Evolutionary conservation across 2,888 invertebrate species (phyloP).

Genomic region (Steinernema scapterisci): DNA sequence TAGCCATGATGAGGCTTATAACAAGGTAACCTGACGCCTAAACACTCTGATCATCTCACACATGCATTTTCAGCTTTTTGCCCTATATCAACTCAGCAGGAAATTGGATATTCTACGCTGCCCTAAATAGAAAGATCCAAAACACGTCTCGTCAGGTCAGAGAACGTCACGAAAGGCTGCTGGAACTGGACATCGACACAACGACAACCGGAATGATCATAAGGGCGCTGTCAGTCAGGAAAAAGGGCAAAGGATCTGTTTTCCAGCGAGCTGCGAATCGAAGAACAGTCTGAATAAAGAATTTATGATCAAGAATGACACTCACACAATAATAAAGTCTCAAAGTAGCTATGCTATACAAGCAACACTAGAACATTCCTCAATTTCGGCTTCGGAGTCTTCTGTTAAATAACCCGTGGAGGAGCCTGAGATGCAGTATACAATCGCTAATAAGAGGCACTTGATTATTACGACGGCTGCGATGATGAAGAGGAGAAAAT

Average conservation of each 20-base stretch:
- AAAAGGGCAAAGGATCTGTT: not conserved
- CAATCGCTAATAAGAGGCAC: not conserved
- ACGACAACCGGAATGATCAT: not conserved
- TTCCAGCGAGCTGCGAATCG: not conserved
- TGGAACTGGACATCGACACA: too few relatives aligned
- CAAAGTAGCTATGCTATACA: too few relatives aligned
- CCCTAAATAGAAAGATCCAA: slow-evolving; percentile 43
- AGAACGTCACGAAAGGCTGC: slow-evolving; percentile 4
- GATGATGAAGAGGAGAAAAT: slow-evolving; percentile 1
- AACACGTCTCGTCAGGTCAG: not conserved
- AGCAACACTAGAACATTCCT: too few relatives aligned
- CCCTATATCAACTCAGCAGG: slow-evolving; percentile 52
- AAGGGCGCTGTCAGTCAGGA: not conserved
- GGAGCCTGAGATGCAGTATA: not conserved
- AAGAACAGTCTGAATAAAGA: too few relatives aligned
- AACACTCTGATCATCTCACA: not conserved
- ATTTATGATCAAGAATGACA: too few relatives aligned
- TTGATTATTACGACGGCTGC: not conserved
- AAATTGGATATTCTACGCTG: slow-evolving; percentile 55
- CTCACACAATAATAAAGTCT: too few relatives aligned
- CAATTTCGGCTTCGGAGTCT: not conserved
- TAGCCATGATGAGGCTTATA: slow-evolving; percentile 8
- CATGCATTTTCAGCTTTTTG: slow-evolving; percentile 43
- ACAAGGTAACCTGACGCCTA: not conserved
- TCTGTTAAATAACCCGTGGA: not conserved